Base-by-base conservation (phyloP, 2,888 invertebrate species). In the Tipula confusa region DNA sequence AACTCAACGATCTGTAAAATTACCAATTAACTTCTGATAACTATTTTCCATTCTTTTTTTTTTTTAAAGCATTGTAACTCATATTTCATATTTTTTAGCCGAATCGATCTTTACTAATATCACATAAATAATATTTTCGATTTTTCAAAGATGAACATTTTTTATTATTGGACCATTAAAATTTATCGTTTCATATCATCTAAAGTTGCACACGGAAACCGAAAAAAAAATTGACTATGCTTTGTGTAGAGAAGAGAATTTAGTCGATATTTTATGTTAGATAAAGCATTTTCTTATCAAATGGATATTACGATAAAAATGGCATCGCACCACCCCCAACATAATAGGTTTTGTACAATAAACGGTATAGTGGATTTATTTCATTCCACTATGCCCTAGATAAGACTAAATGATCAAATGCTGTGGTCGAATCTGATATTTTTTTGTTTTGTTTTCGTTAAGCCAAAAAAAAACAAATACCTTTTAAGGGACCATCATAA, bases 11-110 rank as follows among this genome's bases (percentile, higher is more conserved):
- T 64, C 64, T 64, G 64, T 64, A 64, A 64, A 64, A 64, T 64
- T 64, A 64, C 64, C 64, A 64, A 64, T 64, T 64, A 64, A 64
- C 64, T 64, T 64, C 64, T 64, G 64, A 64, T 64, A 64, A 64
- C 64, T 24, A 64, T 64, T 24, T 24, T 64, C 24, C 64, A 24
- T 24, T 64, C 11, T 64, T 64, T 64, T 15, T 64, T 64, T 64
- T 64, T 24, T 64, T 64, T 24, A 18, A 7, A 9, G 1, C 31
- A 3, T 38, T 24, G 64, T 43, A n/a, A 43, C 64, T 64, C 64
- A 9, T 64, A 64, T 64, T 9, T 64, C 64, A 64, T 64, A 64
- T 64, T 64, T 43, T 64, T 18, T 64, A 64, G 64, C 64, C 64
- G 24, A 64, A 64, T 64, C 24, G 64, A 64, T 64, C 64, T 64